Evolutionary conservation across 2,113 vertebrate genomes (phyloP).

Genomic region (Hippopotamus amphibius): DNA sequence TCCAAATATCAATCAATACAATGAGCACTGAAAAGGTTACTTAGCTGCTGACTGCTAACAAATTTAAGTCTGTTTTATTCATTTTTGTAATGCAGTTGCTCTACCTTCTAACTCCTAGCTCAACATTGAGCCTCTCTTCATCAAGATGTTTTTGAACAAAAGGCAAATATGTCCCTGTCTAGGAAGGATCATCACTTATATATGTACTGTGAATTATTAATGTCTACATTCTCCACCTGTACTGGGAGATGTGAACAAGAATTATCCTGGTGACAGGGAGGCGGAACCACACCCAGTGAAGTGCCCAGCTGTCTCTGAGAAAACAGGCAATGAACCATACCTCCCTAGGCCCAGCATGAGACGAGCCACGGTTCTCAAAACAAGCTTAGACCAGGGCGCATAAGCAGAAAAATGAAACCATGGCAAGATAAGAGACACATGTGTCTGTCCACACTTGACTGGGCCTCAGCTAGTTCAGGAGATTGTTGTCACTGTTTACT

Average conservation of each 20-base stretch:
- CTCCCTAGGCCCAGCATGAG: background rate
- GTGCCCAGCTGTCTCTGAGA: constrained; percentile 51
- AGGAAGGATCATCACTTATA: constrained; percentile 13
- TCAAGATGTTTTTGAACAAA: constrained; percentile 42
- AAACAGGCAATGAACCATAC: background rate
- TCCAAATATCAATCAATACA: background rate
- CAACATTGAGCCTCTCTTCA: background rate
- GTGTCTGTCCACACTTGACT: background rate
- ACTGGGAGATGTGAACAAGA: constrained; percentile 20
- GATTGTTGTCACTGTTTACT: background rate
- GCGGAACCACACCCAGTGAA: background rate
- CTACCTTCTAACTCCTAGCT: background rate
- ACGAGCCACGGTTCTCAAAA: background rate
- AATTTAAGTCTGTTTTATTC: background rate
- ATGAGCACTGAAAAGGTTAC: background rate
- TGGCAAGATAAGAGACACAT: background rate
- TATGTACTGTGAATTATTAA: constrained; percentile 66
- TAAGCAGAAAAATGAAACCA: constrained; percentile 57
- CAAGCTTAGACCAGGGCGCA: background rate
- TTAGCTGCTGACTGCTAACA: background rate
- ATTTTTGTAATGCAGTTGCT: background rate
- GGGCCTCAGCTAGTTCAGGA: background rate
- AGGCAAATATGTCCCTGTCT: background rate
- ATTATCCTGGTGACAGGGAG: background rate
- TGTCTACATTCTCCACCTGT: constrained; percentile 59